Evolutionary conservation across 2,797 vertebrate species (phyloP), one percentile per base, ranked within the genome.

Genomic region (Gobio occitaniae): DNA sequence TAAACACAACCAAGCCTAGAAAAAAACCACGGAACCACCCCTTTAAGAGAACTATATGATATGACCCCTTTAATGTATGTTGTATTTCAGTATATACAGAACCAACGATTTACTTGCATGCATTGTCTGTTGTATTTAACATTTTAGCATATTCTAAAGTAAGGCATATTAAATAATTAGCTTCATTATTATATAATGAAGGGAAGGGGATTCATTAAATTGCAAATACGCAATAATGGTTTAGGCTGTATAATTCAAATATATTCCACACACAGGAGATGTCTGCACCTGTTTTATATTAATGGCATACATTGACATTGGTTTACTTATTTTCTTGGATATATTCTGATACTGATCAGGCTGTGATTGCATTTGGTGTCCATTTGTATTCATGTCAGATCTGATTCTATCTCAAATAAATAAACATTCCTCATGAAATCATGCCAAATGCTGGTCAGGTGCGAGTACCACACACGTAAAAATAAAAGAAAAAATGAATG

Each of bases 371-470:
- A 66, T 63, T 66, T 52, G 16, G 32, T 68, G 29, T 12, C 41
- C 72, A 69, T 32, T 84, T 66, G 29, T 65, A 65, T 75, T 75
- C 29, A 50, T 50, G n/a, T 78, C 25, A 77, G 36, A 59, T 66
- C 21, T n/a, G 11, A 52, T 56, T 38, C 36, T 69, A 29, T 68
- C 61, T 56, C 15, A 21, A 78, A 84, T 84, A 78, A 84, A 56
- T n/a, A 47, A 56, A 56, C 71, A 69, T 69, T 32, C 59, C 36
- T 41, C 11, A 65, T 75, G 56, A 83, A 83, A 36, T 75, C 81
- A 65, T 63, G 81, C 56, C 82, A 77, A 66, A 77, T 77, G 47
- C 16, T 77, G 21, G 29, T 25, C 59, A 29, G 59, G 32, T 48
- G 48, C 3, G 6, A 80, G 47, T 38, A 69, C 47, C 9, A 36